Base-by-base conservation (phyloP, 2,113 vertebrate genomes). In the Bubo blakistoni region DNA sequence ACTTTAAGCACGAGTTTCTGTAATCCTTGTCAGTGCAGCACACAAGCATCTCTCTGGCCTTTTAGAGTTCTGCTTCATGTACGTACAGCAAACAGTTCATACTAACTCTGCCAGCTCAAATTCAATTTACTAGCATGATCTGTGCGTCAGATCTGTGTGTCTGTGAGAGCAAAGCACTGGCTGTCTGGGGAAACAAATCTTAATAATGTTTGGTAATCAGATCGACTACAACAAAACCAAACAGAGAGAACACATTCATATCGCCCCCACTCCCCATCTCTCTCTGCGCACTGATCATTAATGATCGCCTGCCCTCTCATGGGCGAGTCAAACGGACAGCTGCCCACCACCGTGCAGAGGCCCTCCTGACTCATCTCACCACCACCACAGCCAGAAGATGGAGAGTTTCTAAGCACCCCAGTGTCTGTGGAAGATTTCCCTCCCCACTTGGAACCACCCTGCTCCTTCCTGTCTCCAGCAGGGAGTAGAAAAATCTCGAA, bases 401-500 rank as follows among this genome's bases (percentile, higher is more conserved):
- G 70, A 11, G 65, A 79, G 47, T 18, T 77, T 76, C 51, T 36
- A 13, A 72, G 65, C 30, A 55, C 46, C 22, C 13, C 67, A 54
- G 77, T 12, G 30, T 16, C 57, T 81, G n/a, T 6, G 5, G 42
- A 81, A 66, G 24, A 83, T 13, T n/a, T 29, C 36, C 29, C 49
- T 76, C 38, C 18, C 30, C 15, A 12, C 7, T 36, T 18, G 9
- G 32, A 61, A 79, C 9, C 30, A 32, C 55, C 17, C 24, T 42
- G 34, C 36, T 89, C 54, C 55, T 86, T 46, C 70, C 40, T 46
- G 6, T 54, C 52, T 95, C 91, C 86, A 96, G 86, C 46, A 86
- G 69, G 18, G n/a, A 62, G 66, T 87, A 93, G 70, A 55, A 93
- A 95, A 92, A 89, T 87, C 86, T 83, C 32, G 10, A 78, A 87